These are phyloP conservation scores for Ictalurus punctatus DNA, from an alignment of 2,113 vertebrate genomes.

Conservation along the genomic window DNA sequence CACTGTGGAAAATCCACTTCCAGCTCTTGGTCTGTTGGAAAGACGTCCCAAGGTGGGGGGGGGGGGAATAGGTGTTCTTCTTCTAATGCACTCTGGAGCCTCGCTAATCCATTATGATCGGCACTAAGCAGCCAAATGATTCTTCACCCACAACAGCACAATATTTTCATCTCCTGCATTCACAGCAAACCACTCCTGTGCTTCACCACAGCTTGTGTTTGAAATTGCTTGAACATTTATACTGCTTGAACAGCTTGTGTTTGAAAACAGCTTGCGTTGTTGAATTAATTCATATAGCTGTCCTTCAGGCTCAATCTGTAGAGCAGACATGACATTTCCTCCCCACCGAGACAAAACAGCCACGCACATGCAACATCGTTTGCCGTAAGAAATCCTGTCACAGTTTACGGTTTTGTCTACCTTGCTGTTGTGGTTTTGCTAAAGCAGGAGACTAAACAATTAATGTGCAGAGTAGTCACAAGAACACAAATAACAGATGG, in stretches of 20 bases:
- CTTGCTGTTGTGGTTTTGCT: conserved; percentile 10
- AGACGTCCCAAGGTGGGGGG: not conserved
- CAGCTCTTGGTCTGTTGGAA: conserved; percentile 3
- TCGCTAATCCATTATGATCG: conserved; percentile 4
- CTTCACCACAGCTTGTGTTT: not conserved
- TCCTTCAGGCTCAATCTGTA: not conserved
- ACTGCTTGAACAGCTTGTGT: not conserved
- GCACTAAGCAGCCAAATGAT: not conserved
- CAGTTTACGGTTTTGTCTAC: not conserved
- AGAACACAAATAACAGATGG: conserved; percentile 13
- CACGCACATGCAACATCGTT: not conserved
- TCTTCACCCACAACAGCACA: not conserved
- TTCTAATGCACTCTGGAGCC: conserved; percentile 13
- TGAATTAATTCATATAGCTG: conserved; percentile 8
- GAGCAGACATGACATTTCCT: not conserved
- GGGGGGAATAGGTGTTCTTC: too few species aligned
- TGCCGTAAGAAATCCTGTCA: not conserved
- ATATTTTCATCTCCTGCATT: not conserved
- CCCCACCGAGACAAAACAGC: not conserved
- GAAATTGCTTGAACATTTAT: too few species aligned
- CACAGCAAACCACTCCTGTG: not conserved
- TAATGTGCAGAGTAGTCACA: conserved; percentile 3
- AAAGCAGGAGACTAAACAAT: conserved; percentile 20
- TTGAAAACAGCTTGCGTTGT: not conserved
- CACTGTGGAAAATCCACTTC: conserved; percentile 49